These are phyloP conservation scores for Idaea biselata DNA, from an alignment of 2,888 invertebrate species.

Conservation along the genomic window DNA sequence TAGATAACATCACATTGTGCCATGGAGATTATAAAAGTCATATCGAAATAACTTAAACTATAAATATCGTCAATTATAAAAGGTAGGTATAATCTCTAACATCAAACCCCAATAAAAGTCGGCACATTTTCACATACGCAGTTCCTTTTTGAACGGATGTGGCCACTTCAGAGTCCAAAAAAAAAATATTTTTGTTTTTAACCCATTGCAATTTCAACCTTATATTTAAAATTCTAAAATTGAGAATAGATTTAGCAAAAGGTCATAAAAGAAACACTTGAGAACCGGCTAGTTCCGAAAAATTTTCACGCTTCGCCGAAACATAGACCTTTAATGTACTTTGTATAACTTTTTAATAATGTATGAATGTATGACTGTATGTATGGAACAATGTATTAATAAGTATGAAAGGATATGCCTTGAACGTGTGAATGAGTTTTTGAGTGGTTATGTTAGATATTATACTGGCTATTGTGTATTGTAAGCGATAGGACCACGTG, in stretches of 20 bases:
- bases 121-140: not conserved
- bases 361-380: slow-evolving; percentile 28
- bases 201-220: not conserved
- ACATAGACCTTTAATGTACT: slow-evolving; percentile 40
- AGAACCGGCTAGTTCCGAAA: slow-evolving; percentile 73
- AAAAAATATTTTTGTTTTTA: not conserved
- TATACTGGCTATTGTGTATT: slow-evolving; percentile 25
- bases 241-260: not conserved
- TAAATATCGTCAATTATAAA: too few relatives aligned
- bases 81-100: not conserved
- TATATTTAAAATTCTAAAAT: not conserved
- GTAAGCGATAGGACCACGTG: slow-evolving; percentile 29
- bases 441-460: slow-evolving; percentile 30
- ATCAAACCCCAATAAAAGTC: not conserved
- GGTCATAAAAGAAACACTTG: slow-evolving; percentile 49
- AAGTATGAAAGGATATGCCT: slow-evolving; percentile 19
- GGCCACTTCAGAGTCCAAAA: not conserved
- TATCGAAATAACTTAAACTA: too few relatives aligned
- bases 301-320: slow-evolving; percentile 56
- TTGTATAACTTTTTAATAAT: slow-evolving; percentile 76
- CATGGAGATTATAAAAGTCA: too few relatives aligned
- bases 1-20: too few relatives aligned
- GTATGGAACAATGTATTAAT: slow-evolving; percentile 29
- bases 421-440: slow-evolving; percentile 31
- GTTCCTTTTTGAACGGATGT: not conserved